These are phyloP conservation scores for Allygus modestus DNA, from an alignment of 2,888 invertebrate species.

Conservation along the genomic window DNA sequence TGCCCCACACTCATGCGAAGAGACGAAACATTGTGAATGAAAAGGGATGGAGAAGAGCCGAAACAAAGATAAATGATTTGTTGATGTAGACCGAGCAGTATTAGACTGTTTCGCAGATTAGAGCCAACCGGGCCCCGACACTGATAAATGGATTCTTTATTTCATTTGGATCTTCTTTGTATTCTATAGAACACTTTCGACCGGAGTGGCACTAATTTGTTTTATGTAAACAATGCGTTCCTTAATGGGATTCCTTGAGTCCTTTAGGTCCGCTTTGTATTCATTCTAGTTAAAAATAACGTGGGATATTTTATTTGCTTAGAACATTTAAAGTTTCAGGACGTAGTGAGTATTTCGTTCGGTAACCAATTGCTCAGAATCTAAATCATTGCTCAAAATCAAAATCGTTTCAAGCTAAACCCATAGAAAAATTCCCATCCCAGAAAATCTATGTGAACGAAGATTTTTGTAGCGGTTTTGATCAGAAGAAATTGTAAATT, in stretches of 20 bases:
- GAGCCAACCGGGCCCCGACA: conserved; percentile 3
- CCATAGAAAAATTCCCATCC: too few species aligned
- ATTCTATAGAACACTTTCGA: conserved; percentile 36
- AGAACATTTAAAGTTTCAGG: too few species aligned
- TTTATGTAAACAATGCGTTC: conserved; percentile 29
- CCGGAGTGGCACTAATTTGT: conserved; percentile 8
- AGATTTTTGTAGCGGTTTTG: too few species aligned
- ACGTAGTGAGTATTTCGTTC: too few species aligned
- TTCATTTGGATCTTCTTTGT: conserved; percentile 55
- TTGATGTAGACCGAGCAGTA: conserved; percentile 47
- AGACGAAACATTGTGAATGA: neutral
- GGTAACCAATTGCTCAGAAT: too few species aligned
- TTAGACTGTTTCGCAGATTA: conserved; percentile 24
- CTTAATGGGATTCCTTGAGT: neutral
- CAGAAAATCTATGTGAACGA: too few species aligned
- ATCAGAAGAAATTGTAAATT: too few species aligned
- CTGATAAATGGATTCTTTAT: conserved; percentile 57
- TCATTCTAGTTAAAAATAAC: too few species aligned
- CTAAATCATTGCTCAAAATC: too few species aligned
- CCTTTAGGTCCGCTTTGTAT: neutral
- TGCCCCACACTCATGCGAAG: too few species aligned
- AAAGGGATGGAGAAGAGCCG: neutral
- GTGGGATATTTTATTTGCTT: too few species aligned
- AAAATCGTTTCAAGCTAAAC: too few species aligned
- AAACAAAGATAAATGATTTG: conserved; percentile 50